Evolutionary conservation across 2,113 vertebrate species (phyloP).

Genomic region (Bothrops jararaca): DNA sequence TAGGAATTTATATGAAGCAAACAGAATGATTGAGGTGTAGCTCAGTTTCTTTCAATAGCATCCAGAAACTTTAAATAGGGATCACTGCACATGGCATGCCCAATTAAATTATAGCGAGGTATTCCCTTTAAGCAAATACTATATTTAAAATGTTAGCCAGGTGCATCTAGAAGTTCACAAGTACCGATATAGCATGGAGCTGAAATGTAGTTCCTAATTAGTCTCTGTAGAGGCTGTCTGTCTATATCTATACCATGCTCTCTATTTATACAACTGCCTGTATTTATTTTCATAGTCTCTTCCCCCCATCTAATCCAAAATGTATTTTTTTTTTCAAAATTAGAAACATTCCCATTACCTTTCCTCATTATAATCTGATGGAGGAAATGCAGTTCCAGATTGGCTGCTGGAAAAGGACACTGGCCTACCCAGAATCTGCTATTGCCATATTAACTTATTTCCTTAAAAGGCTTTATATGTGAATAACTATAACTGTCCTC

Average conservation of each 20-base stretch:
- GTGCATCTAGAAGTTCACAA: too few relatives aligned
- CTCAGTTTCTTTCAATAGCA: neutral
- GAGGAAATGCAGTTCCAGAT: neutral
- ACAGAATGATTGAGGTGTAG: neutral
- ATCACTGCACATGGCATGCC: neutral
- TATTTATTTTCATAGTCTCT: neutral
- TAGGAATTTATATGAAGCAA: too few relatives aligned
- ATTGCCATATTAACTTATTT: rapidly evolving
- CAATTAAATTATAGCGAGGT: neutral
- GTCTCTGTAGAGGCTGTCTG: neutral
- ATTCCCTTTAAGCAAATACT: neutral
- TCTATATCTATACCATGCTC: neutral
- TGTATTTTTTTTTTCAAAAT: neutral
- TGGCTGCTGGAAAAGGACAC: neutral
- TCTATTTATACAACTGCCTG: neutral
- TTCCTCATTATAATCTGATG: neutral
- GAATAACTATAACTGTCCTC: neutral
- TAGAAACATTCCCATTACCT: rapidly evolving
- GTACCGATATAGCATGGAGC: neutral
- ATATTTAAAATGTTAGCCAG: neutral
- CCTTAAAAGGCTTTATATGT: slow-evolving; percentile 37
- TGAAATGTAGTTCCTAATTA: neutral
- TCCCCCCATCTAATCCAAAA: neutral
- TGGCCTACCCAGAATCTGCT: rapidly evolving
- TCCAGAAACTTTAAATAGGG: neutral